phyloP scores from a whole-genome alignment of 2,113 vertebrate genomes.

The Todiramphus chloris region DNA sequence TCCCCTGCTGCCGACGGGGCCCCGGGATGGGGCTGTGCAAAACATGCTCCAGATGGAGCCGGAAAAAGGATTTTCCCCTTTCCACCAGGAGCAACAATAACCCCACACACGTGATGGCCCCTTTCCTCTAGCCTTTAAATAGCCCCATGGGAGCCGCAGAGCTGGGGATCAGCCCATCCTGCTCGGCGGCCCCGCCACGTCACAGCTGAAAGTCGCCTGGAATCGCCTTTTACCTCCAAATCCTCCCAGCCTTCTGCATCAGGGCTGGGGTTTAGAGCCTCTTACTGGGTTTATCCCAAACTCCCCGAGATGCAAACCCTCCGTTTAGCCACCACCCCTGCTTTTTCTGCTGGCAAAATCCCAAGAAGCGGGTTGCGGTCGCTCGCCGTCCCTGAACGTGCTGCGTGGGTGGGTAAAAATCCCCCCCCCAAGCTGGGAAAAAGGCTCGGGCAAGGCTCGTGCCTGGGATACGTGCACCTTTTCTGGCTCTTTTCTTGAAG shows the following conservation, averaged over 20 bases:
- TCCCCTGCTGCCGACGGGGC: not conserved
- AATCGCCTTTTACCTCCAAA: not conserved
- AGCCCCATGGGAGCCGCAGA: not conserved
- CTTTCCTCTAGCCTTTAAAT: constrained; percentile 25
- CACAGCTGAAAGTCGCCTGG: not conserved
- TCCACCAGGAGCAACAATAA: constrained; percentile 13
- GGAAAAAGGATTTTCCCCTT: constrained; percentile 8
- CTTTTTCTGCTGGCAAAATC: not conserved
- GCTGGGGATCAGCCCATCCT: not conserved
- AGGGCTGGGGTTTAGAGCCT: not conserved
- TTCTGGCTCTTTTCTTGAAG: not conserved
- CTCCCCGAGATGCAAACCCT: not conserved
- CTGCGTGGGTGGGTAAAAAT: not conserved
- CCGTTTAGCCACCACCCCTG: not conserved
- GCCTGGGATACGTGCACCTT: not conserved
- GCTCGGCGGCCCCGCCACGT: not conserved
- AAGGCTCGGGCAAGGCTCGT: rapidly evolving
- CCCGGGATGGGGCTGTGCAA: not conserved
- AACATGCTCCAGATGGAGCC: not conserved
- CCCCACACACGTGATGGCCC: not conserved
- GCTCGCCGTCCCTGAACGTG: not conserved
- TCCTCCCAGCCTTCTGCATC: not conserved
- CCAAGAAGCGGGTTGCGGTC: not conserved
- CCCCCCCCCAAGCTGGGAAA: not conserved
- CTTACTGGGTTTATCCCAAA: not conserved